Conservation (phyloP, 2,888 invertebrate species). For the Pharmacophagus antenor region DNA sequence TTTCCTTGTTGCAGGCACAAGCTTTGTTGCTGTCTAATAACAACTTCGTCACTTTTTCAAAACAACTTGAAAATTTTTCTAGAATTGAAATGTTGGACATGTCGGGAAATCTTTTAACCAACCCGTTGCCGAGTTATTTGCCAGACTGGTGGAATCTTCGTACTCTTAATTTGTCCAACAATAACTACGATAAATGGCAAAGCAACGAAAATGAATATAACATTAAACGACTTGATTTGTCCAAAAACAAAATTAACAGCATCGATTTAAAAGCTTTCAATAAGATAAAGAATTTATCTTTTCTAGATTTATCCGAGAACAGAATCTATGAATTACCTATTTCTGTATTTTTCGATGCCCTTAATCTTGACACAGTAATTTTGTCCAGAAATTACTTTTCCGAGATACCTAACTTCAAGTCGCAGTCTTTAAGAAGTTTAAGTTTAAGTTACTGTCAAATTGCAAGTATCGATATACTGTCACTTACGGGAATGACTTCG, state of each 20-base stretch:
- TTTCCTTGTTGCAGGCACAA: constrained; percentile 76
- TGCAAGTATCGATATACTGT: constrained; percentile 67
- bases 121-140: constrained; percentile 67
- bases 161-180: constrained; percentile 81
- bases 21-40: constrained; percentile 84
- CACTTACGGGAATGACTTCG: constrained; percentile 79
- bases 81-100: constrained; percentile 73
- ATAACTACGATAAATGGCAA: constrained; percentile 69
- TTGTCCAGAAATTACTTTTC: constrained; percentile 84
- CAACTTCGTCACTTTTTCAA: constrained; percentile 79
- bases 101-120: constrained; percentile 75
- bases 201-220: constrained; percentile 48
- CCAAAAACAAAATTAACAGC: constrained; percentile 82
- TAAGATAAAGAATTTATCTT: constrained; percentile 75
- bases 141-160: constrained; percentile 72
- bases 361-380: constrained; percentile 80
- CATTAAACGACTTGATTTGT: constrained; percentile 82
- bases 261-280: constrained; percentile 82
- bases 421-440: constrained; percentile 78
- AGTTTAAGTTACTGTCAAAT: constrained; percentile 85
- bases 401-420: constrained; percentile 78
- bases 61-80: constrained; percentile 67
- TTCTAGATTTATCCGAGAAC: constrained; percentile 86
- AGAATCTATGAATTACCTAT: constrained; percentile 80
- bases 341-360: constrained; percentile 79